These are phyloP conservation scores for Pandemis cinnamomeana DNA, from an alignment of 2,888 invertebrate species.

Conservation along the genomic window DNA sequence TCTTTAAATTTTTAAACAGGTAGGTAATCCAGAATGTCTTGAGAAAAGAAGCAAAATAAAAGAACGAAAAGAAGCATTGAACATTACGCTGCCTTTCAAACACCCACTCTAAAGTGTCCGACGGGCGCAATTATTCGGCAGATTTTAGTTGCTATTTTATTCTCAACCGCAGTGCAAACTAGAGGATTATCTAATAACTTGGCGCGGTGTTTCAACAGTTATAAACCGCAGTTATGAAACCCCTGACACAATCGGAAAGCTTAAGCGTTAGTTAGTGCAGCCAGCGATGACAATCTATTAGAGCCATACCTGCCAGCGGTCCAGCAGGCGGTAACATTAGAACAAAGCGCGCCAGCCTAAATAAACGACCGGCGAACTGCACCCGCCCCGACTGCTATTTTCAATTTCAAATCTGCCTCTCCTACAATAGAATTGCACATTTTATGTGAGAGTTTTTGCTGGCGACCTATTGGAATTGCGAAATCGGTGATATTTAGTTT, in stretches of 20 bases:
- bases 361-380: slow-evolving; percentile 62
- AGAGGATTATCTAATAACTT: slow-evolving; percentile 18
- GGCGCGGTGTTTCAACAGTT: slow-evolving; percentile 2
- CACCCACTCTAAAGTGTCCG: too few species aligned
- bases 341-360: slow-evolving; percentile 65
- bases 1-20: too few species aligned
- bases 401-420: slow-evolving; percentile 77
- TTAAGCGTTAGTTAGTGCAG: slow-evolving; percentile 46
- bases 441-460: slow-evolving; percentile 66
- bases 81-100: too few species aligned
- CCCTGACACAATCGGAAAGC: slow-evolving; percentile 45
- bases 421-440: slow-evolving; percentile 70
- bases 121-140: background rate
- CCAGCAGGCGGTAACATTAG: slow-evolving; percentile 59
- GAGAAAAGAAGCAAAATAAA: too few species aligned
- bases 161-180: slow-evolving; percentile 5
- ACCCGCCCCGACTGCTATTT: slow-evolving; percentile 70
- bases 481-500: slow-evolving; percentile 46
- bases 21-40: too few species aligned
- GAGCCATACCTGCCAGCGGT: slow-evolving; percentile 69
- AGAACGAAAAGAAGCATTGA: too few species aligned
- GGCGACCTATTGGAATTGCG: slow-evolving; percentile 60
- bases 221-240: slow-evolving; percentile 19
- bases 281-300: slow-evolving; percentile 57
- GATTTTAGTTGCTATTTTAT: background rate